phyloP scores from a whole-genome alignment of 1,140 invertebrate species.

The Pseudomyrmex pallidus region DNA sequence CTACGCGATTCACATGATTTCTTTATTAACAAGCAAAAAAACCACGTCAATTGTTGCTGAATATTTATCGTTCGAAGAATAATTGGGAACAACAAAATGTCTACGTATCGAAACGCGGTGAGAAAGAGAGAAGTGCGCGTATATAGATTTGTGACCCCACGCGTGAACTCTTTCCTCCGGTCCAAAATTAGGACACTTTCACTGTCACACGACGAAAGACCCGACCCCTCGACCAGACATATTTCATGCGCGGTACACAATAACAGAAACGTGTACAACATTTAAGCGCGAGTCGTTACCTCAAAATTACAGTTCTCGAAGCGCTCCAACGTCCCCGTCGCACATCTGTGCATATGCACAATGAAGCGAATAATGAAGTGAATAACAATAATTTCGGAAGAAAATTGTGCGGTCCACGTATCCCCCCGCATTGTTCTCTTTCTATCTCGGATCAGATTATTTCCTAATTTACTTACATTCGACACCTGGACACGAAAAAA shows the following conservation, averaged over 20 bases:
- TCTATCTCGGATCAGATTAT: too few relatives aligned
- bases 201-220: conserved; percentile 66
- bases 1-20: neutral
- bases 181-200: conserved; percentile 72
- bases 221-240: conserved; percentile 53
- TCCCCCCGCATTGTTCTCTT: neutral
- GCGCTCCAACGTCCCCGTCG: neutral
- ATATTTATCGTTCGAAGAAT: conserved; percentile 2
- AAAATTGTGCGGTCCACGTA: conserved; percentile 1
- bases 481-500: too few relatives aligned
- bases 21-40: neutral
- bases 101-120: conserved; percentile 16
- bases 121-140: conserved; percentile 8
- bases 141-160: conserved; percentile 34
- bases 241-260: conserved; percentile 53
- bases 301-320: conserved; percentile 54
- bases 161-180: conserved; percentile 53
- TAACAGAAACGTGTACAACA: conserved; percentile 51
- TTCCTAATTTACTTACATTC: too few relatives aligned
- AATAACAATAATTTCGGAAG: conserved; percentile 27
- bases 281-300: conserved; percentile 51
- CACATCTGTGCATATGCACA: conserved; percentile 47
- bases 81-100: conserved; percentile 14
- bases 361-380: conserved; percentile 30
- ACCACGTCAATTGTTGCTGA: too few relatives aligned